Evolutionary conservation across 2,797 vertebrate genomes (phyloP), one percentile per base, ranked within the genome.

Genomic region (Emydoidea blandingii): DNA sequence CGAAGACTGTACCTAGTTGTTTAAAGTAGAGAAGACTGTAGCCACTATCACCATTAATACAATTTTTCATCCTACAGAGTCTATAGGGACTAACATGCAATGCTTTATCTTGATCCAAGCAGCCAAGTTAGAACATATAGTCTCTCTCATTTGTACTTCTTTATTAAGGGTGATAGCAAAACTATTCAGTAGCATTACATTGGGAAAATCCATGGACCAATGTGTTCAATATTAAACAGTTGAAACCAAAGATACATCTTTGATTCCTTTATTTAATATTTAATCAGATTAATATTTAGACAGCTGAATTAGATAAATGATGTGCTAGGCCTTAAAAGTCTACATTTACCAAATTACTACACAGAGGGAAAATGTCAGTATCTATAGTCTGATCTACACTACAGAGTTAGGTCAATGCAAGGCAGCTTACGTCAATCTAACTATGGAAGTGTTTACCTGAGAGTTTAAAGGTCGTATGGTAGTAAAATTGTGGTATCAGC

Each of bases 211-310:
- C 86, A 83, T 84, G 29, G 84, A 31, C 25, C 78, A 4, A 49
- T 81, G 65, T 82, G 62, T 81, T 93, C 85, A 10, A 84, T 37
- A 91, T 59, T 65, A 52, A 68, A 5, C 59, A 76, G 34, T 53
- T n/a, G 49, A 87, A 83, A 15, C 81, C 52, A n/a, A 68, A 37
- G 65, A 68, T n/a, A 68, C n/a, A 19, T 8, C 31, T 68, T 37
- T n/a, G 15, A n/a, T 19, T 68, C 65, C 65, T 68, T 68, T 15
- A 65, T 3, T 50, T 76, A 87, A 76, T 84, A 88, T 95, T 95
- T 81, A n/a, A 83, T 87, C 29, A 18, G 37, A 85, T 92, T 95
- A 94, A 95, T 96, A 91, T 91, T 96, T 97, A 88, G 81, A 90
- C 79, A 90, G 89, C 52, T 95, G 84, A 88, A 31, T 8, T 81